phyloP scores from a whole-genome alignment of 2,113 vertebrate genomes.

The Oryzias curvinotus region DNA sequence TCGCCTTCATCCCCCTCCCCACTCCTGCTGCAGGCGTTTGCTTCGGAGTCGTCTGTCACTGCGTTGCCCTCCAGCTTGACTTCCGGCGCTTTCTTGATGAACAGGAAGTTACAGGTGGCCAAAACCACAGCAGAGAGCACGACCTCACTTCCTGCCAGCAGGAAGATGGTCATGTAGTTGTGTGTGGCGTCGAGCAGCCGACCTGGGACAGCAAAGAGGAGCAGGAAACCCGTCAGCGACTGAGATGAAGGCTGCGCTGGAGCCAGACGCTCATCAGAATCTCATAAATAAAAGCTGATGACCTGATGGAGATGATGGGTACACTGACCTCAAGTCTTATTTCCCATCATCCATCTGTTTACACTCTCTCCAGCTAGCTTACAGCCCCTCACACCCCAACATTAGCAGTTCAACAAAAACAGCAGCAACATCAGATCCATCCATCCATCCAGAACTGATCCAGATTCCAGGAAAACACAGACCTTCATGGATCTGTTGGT shows the following conservation, averaged over 20 bases:
- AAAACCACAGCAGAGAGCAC: constrained; percentile 84
- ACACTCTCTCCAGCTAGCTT: too few species aligned
- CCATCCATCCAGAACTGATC: too few species aligned
- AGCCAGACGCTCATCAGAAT: too few species aligned
- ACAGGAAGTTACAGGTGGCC: constrained; percentile 84
- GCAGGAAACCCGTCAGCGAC: background rate
- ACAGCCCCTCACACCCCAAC: too few species aligned
- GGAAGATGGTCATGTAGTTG: constrained; percentile 88
- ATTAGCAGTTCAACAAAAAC: too few species aligned
- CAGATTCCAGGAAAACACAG: too few species aligned
- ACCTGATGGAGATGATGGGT: too few species aligned
- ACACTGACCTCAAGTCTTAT: too few species aligned
- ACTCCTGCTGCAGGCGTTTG: constrained; percentile 15
- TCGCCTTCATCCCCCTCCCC: background rate
- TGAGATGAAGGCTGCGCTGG: background rate
- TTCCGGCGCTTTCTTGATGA: constrained; percentile 79
- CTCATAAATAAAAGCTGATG: too few species aligned
- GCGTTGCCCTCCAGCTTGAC: constrained; percentile 77
- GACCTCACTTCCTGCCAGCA: constrained; percentile 90
- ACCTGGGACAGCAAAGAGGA: constrained; percentile 71
- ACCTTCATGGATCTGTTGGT: too few species aligned
- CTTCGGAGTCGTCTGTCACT: constrained; percentile 22
- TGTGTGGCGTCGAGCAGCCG: constrained; percentile 85
- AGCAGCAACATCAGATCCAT: too few species aligned
- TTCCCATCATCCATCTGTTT: too few species aligned